Evolutionary conservation across 2,113 vertebrate genomes (phyloP), one percentile per base, ranked within the genome.

Genomic region (Phocoena phocoena): DNA sequence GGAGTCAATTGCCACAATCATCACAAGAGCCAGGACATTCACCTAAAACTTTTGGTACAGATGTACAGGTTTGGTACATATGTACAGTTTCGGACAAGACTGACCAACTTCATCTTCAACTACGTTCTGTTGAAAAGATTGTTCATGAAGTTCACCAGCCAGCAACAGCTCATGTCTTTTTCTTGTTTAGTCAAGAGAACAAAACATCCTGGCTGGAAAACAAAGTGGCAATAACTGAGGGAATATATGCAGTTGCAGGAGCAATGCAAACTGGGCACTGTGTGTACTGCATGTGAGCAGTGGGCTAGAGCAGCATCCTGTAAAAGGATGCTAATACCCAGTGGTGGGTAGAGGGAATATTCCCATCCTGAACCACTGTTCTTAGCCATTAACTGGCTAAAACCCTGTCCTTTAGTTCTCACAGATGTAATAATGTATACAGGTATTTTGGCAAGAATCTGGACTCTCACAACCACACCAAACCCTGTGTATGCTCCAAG

Each of bases 351-450:
- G 14, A n/a, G 1, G 13, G 31, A 18, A 55, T 25, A 25, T 7
- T 8, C 0, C 21, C 28, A 62, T 50, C 23, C 71, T 28, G 26
- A 7, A n/a, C 25, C 15, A 70, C 44, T 25, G 9, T 38, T 53
- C 33, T 47, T 70, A 38, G 33, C 4, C 41, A 20, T 50, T 14
- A 62, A 38, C 9, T 62, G 4, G 14, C 23, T 2, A 3, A 3
- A 3, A 71, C 4, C 15, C 28, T 65, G 36, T 21, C 2, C 12
- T 92, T 17, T 25, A 1, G 0, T 38, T 28, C 77, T 50, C 5
- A 53, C 5, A 83, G 7, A 28, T 11, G 0, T 2, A 76, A 2
- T 36, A 14, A 80, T 2, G 13, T 15, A 8, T 13, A 7, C 1
- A 86, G 23, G 1, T 5, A 55, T 47, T 90, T 73, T 73, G 10